These are phyloP conservation scores for Atractosteus spatula DNA, from an alignment of 2,113 vertebrate genomes.

Conservation along the genomic window DNA sequence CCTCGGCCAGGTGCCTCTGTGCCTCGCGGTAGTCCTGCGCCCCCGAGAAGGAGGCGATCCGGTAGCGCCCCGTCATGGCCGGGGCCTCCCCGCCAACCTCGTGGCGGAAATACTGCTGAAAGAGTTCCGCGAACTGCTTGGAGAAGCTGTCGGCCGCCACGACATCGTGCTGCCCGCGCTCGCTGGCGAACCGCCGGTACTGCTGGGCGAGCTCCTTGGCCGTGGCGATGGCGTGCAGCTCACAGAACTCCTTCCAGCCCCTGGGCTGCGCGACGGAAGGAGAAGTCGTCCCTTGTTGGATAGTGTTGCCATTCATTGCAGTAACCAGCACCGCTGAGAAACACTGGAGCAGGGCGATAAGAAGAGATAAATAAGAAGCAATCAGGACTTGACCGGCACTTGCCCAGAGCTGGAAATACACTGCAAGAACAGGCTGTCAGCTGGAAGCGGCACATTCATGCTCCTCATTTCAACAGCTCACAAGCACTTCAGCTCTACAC, in stretches of 20 bases:
- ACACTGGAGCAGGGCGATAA: slow-evolving; percentile 54
- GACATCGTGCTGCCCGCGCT: slow-evolving; percentile 78
- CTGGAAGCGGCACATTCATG: too few relatives aligned
- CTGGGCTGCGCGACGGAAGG: slow-evolving; percentile 56
- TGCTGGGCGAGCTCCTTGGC: slow-evolving; percentile 87
- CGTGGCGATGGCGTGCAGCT: slow-evolving; percentile 85
- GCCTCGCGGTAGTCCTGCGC: slow-evolving; percentile 88
- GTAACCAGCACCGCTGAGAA: slow-evolving; percentile 73
- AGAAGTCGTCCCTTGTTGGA: slow-evolving; percentile 70
- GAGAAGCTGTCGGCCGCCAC: slow-evolving; percentile 86
- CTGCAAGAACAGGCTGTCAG: background rate
- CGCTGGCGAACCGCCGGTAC: slow-evolving; percentile 83
- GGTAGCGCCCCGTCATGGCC: slow-evolving; percentile 54
- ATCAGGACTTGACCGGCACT: background rate
- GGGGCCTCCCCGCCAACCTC: slow-evolving; percentile 80
- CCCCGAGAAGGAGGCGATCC: slow-evolving; percentile 62
- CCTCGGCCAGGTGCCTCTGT: slow-evolving; percentile 43
- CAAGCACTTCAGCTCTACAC: too few relatives aligned
- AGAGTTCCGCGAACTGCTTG: slow-evolving; percentile 85
- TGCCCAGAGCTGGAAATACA: background rate
- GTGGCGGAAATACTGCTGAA: slow-evolving; percentile 88
- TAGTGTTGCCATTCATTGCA: slow-evolving; percentile 93
- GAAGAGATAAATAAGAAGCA: background rate
- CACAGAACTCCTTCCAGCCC: slow-evolving; percentile 96
- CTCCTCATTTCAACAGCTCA: too few relatives aligned